A percentile compares a stretch with the other conserved stretches of the same genome.
phyloP scores from a whole-genome alignment of 2,888 invertebrate species.

The Maniola hyperantus region DNA sequence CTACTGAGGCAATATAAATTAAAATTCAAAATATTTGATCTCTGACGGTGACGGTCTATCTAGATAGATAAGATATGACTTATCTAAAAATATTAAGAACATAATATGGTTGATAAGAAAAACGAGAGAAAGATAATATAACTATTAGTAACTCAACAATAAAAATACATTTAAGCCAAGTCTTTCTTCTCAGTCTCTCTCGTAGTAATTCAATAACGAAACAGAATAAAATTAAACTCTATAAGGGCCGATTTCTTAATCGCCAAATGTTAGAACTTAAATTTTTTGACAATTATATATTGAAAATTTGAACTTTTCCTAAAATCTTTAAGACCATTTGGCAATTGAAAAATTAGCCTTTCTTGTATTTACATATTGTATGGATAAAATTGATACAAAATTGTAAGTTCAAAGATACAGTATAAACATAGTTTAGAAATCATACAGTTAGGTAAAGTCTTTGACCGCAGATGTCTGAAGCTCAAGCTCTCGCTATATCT shows the following conservation, averaged over 20 bases:
- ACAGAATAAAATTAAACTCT: not conserved
- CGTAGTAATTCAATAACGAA: conserved; percentile 4
- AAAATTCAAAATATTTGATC: not conserved
- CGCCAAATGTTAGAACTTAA: too few relatives aligned
- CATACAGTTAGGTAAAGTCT: conserved; percentile 3
- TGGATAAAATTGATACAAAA: not conserved
- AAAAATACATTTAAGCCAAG: conserved; percentile 13
- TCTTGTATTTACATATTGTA: too few relatives aligned
- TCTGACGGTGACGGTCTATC: not conserved
- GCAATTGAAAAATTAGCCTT: too few relatives aligned
- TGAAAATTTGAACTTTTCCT: too few relatives aligned
- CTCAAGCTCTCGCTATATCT: not conserved
- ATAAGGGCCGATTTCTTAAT: not conserved
- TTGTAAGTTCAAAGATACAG: not conserved
- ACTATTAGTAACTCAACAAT: conserved; percentile 8
- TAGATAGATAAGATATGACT: conserved; percentile 4
- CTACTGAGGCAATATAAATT: not conserved
- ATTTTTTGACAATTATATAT: too few relatives aligned
- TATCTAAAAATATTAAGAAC: not conserved
- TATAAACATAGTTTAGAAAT: not conserved
- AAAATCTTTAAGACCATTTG: too few relatives aligned
- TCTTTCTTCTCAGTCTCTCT: conserved; percentile 22
- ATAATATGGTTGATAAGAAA: not conserved
- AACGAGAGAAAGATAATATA: conserved; percentile 2
- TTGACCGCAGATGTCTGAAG: not conserved